A percentile compares a stretch with the other conserved stretches of the same genome.
These are phyloP conservation scores for Caiman crocodilus DNA, from an alignment of 2,797 vertebrate genomes.

Conservation along the genomic window DNA sequence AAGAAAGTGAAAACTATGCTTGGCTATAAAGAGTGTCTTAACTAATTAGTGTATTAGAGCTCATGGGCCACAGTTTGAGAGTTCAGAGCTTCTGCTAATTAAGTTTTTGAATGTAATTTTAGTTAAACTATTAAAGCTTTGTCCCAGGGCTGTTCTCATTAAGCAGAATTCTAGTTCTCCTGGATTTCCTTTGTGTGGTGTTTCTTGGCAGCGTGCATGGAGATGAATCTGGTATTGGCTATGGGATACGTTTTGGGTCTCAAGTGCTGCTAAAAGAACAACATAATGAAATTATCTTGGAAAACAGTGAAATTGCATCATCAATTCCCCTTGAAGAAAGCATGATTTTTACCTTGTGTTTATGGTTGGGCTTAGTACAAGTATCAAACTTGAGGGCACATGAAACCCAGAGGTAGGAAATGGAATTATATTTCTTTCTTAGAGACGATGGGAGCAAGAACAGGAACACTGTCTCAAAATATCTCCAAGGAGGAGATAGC, in stretches of 20 bases:
- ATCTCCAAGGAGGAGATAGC: slow-evolving; percentile 21
- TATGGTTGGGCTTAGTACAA: slow-evolving; percentile 54
- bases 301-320: slow-evolving; percentile 72
- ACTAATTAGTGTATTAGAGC: slow-evolving; percentile 79
- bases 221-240: slow-evolving; percentile 64
- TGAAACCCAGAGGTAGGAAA: slow-evolving; percentile 41
- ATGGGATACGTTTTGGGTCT: slow-evolving; percentile 55
- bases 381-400: neutral
- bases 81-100: slow-evolving; percentile 80
- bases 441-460: neutral
- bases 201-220: slow-evolving; percentile 35
- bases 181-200: slow-evolving; percentile 67
- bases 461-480: too few species aligned
- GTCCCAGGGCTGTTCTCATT: slow-evolving; percentile 76
- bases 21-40: slow-evolving; percentile 72
- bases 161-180: slow-evolving; percentile 57
- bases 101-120: slow-evolving; percentile 80
- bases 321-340: slow-evolving; percentile 70
- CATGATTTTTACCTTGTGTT: slow-evolving; percentile 35
- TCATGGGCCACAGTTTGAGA: slow-evolving; percentile 70
- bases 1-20: slow-evolving; percentile 59
- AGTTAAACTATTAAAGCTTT: slow-evolving; percentile 79
- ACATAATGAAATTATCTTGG: slow-evolving; percentile 71
- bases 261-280: slow-evolving; percentile 68
- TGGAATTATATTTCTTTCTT: slow-evolving; percentile 54